phyloP scores from a whole-genome alignment of 30 jellyfish, hydroid and myxozoan genomes.

The Pelagia noctiluca region DNA sequence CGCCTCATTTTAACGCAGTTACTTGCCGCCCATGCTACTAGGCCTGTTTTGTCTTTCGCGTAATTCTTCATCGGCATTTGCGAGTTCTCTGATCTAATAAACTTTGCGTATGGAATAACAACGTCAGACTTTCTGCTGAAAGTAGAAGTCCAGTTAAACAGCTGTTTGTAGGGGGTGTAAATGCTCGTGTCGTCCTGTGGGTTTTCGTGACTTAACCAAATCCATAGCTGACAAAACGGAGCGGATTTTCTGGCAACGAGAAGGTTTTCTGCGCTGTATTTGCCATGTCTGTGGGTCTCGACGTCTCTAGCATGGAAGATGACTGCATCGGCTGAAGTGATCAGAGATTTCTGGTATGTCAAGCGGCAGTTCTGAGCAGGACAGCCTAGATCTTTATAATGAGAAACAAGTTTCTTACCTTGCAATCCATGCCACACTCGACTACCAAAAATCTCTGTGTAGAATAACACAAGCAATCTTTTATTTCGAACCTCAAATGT shows the following conservation, averaged over 20 bases:
- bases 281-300: background rate
- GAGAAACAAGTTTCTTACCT: background rate
- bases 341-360: background rate
- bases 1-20: constrained; percentile 76
- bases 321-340: background rate
- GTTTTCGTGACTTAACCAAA: constrained; percentile 3
- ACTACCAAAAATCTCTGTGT: background rate
- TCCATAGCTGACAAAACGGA: constrained; percentile 34
- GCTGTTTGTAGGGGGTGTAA: background rate
- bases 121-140: constrained; percentile 22
- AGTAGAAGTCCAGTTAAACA: constrained; percentile 19
- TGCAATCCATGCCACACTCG: background rate
- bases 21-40: constrained; percentile 79
- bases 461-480: background rate
- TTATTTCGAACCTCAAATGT: no score
- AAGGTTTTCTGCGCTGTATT: background rate
- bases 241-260: constrained; percentile 3
- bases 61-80: background rate
- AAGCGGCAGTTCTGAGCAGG: background rate
- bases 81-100: background rate
- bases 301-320: background rate
- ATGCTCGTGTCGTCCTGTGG: background rate
- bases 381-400: background rate
- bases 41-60: background rate
- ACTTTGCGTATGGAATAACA: background rate